A percentile compares a stretch with the other conserved stretches of the same genome.
phyloP scores from a whole-genome alignment of 2,888 invertebrate genomes.

The Stenodera caucasica region DNA sequence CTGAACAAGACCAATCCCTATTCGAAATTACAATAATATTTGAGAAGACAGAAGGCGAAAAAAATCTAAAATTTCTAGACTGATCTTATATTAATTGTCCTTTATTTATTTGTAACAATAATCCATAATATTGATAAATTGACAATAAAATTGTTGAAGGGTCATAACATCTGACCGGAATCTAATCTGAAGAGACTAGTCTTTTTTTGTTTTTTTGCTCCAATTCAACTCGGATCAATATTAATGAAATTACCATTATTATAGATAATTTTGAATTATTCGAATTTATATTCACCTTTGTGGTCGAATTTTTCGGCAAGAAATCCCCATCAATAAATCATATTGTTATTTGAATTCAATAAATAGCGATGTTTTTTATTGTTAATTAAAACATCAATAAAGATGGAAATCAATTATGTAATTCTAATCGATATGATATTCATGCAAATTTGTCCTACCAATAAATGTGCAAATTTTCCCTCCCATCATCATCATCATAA shows the following conservation, averaged over 20 bases:
- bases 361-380: not conserved
- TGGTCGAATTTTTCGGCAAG: no score
- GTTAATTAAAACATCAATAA: slow-evolving; percentile 6
- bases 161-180: slow-evolving; percentile 45
- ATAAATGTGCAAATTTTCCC: no score
- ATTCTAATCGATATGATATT: not conserved
- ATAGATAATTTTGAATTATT: no score
- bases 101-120: slow-evolving; percentile 31
- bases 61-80: not conserved
- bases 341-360: not conserved
- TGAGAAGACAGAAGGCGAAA: no score
- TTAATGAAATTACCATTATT: not conserved
- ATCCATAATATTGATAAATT: slow-evolving; percentile 46
- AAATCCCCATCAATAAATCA: no score
- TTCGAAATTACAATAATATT: not conserved
- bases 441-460: not conserved
- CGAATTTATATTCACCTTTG: no score
- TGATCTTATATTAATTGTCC: not conserved
- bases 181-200: slow-evolving; percentile 41
- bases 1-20: slow-evolving; percentile 2
- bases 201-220: slow-evolving; percentile 18
- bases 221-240: slow-evolving; percentile 30
- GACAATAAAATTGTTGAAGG: slow-evolving; percentile 49
- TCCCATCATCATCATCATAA: no score
- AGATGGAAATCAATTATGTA: not conserved